phyloP scores from a whole-genome alignment of 2,113 vertebrate species.

The mouse (Mus musculus) region DNA sequence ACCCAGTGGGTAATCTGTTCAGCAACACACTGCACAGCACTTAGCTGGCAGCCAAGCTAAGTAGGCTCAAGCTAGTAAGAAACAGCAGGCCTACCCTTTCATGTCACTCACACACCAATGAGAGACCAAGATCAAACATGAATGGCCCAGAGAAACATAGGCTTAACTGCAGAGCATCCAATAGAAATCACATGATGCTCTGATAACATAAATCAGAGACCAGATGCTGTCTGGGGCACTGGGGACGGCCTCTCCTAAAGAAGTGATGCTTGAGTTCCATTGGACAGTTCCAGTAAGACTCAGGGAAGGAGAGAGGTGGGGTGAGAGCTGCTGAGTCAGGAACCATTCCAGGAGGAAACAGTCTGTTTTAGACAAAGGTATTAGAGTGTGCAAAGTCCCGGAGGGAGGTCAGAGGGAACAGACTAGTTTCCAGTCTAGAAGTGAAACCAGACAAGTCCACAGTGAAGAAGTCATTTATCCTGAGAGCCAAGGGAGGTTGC shows the following conservation, averaged over 20 bases:
- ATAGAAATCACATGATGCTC: background rate
- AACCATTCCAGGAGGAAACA: background rate
- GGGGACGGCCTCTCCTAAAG: background rate
- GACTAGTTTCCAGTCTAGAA: background rate
- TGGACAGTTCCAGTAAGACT: background rate
- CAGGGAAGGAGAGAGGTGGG: background rate
- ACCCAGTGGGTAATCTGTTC: background rate
- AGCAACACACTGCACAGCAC: background rate
- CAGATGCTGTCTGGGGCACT: background rate
- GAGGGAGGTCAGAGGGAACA: background rate
- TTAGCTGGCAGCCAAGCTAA: too few species aligned
- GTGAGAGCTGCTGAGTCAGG: background rate
- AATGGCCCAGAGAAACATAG: background rate
- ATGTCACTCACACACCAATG: background rate
- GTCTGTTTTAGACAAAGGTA: background rate
- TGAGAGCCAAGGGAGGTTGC: background rate
- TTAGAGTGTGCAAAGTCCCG: background rate
- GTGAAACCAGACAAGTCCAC: background rate
- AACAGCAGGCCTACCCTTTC: background rate
- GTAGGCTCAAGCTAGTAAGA: background rate
- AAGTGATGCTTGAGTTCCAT: background rate
- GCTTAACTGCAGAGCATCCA: background rate
- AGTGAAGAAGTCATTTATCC: background rate
- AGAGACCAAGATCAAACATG: background rate
- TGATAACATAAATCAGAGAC: background rate